Evolutionary conservation across 2,797 vertebrate species (phyloP).

Genomic region (Oreochromis grahami): DNA sequence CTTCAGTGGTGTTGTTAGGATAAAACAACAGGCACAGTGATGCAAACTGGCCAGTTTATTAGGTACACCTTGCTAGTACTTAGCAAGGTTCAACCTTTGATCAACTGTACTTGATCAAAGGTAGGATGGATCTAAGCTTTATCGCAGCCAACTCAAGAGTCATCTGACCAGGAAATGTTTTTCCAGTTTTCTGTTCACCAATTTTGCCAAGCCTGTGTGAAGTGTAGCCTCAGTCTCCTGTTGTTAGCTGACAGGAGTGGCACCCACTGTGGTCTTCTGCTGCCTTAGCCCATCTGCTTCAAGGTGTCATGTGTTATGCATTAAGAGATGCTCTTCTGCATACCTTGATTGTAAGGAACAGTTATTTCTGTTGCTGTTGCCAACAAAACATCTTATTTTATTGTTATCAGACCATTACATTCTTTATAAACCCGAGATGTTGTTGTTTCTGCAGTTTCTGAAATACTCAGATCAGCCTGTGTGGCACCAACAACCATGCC

Average conservation of each 20-base stretch:
- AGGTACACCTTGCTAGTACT: background rate
- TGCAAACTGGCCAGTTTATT: background rate
- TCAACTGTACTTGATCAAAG: too few species aligned
- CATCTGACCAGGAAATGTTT: rapidly evolving
- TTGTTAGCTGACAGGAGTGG: too few species aligned
- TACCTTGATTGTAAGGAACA: background rate
- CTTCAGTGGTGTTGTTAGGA: background rate
- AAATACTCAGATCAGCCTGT: background rate
- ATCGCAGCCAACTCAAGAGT: background rate
- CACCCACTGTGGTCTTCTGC: background rate
- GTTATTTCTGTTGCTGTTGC: background rate
- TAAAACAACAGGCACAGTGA: background rate
- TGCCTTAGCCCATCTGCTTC: background rate
- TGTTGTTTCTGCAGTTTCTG: background rate
- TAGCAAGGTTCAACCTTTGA: too few species aligned
- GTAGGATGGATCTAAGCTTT: background rate
- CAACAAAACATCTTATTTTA: background rate
- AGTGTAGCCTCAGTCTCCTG: too few species aligned
- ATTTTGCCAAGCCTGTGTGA: background rate
- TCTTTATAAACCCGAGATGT: background rate
- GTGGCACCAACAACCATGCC: background rate
- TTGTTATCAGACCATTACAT: background rate
- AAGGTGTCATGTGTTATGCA: background rate
- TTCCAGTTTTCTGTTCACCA: background rate
- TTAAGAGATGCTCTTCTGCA: background rate